Base-by-base conservation (phyloP, 2,888 invertebrate genomes). In the Epinotia demarniana region DNA sequence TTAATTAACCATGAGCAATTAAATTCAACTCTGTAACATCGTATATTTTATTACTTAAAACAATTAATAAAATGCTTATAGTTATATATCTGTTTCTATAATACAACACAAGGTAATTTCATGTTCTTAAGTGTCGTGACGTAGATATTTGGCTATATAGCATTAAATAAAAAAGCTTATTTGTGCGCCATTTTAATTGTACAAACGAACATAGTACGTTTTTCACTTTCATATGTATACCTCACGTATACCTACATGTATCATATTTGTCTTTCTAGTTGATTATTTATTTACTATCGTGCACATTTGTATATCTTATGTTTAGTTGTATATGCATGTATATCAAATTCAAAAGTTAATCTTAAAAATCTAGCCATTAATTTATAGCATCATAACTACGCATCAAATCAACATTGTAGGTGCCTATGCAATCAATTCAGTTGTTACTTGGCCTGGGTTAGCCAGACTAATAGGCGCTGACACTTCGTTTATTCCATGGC, bases 391-490 rank as follows among this genome's bases (percentile, higher is more conserved):
- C 46, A 12, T 3, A 13, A 46, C 13, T 46, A 9, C 46, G 46
- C 46, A 46, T 3, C 46, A 53, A 11, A 8, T 23, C 8, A 39
- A 33, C 39, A 68, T 68, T 58, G 11, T 46, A 39, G 6, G 13
- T 27, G 16, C 23, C 5, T 46, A 33, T 11, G 8, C 18, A 19
- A 9, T 53, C 3, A 27, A 49, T 49, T 46, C 46, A 43, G 63
- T 11, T 18, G n/a, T 23, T 27, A 66, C n/a, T 19, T 13, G 19
- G 39, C 61, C 18, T 58, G 57, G 39, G 43, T 63, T 63, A 39
- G 81, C 81, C 85, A 77, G 77, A 72, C 72, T 85, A 85, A 89
- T 85, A 81, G 78, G 72, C 82, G 78, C 83, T 85, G 87, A 87
- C 85, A 86, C 79, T 80, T 81, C 81, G 72, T 86, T 86, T 85